Evolutionary conservation across 2,888 invertebrate genomes (phyloP).

Genomic region (Hololepta plana): DNA sequence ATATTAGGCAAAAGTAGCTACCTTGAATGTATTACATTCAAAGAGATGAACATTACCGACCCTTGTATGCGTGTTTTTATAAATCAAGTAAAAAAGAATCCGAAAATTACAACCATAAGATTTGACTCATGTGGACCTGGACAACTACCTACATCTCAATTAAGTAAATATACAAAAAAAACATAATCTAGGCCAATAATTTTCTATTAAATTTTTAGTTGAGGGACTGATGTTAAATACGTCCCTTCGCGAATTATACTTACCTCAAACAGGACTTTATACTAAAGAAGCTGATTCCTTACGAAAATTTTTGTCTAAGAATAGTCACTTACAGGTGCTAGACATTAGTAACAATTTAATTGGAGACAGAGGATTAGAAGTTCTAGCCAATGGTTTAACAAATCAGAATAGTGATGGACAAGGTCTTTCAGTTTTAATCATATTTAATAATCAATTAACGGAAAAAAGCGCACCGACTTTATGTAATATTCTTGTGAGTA

Average conservation of each 20-base stretch:
- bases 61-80: conserved; percentile 18
- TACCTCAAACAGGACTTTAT: conserved; percentile 22
- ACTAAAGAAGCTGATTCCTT: conserved; percentile 23
- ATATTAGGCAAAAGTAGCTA: no score
- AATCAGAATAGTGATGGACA: conserved; percentile 15
- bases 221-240: conserved; percentile 18
- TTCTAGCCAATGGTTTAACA: conserved; percentile 19
- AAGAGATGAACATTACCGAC: conserved; percentile 18
- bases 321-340: conserved; percentile 19
- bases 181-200: neutral
- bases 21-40: conserved; percentile 20
- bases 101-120: conserved; percentile 18
- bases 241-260: conserved; percentile 19
- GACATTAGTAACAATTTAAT: conserved; percentile 24
- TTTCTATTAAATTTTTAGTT: conserved; percentile 14
- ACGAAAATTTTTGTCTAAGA: conserved; percentile 17
- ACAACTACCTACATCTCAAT: conserved; percentile 19
- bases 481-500: conserved; percentile 20
- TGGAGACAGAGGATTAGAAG: conserved; percentile 23
- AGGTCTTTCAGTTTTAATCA: conserved; percentile 20
- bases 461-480: conserved; percentile 21
- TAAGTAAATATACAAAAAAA: conserved; percentile 14
- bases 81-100: conserved; percentile 16
- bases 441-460: conserved; percentile 23
- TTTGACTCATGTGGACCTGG: conserved; percentile 19